These are phyloP conservation scores for Operophtera brumata DNA, from an alignment of 2,888 invertebrate genomes.

Conservation along the genomic window DNA sequence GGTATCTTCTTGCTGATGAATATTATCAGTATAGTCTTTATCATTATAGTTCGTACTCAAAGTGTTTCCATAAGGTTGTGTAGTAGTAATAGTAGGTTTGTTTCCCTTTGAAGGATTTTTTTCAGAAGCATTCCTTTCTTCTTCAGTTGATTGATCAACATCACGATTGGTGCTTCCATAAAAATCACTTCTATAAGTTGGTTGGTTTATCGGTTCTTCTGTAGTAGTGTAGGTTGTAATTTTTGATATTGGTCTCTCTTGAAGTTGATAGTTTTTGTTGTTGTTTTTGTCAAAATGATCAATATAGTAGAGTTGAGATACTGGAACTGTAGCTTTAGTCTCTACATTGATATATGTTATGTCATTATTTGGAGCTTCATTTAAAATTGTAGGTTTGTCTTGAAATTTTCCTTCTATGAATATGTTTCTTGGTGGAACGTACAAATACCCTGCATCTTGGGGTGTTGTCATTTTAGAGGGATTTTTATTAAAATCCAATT, in stretches of 20 bases:
- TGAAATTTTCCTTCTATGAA: conserved; percentile 8
- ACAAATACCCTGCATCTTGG: conserved; percentile 1
- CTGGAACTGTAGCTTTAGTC: not conserved
- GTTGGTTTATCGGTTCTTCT: not conserved
- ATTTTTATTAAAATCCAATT: not conserved
- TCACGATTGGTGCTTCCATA: not conserved
- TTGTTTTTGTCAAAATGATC: not conserved
- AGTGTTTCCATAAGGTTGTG: conserved; percentile 1
- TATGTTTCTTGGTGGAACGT: conserved; percentile 8
- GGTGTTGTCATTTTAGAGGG: not conserved
- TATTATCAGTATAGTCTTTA: not conserved
- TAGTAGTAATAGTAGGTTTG: not conserved
- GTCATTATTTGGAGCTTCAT: not conserved
- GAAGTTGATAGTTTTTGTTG: not conserved
- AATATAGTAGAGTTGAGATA: not conserved
- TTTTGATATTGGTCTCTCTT: not conserved
- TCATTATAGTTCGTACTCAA: conserved; percentile 1
- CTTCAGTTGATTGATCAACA: not conserved
- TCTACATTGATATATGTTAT: not conserved
- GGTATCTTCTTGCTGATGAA: not conserved
- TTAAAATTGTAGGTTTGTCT: not conserved
- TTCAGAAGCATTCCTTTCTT: not conserved
- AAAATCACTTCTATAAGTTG: not conserved
- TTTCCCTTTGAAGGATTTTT: conserved; percentile 5
- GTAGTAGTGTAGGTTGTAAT: not conserved